phyloP scores from a whole-genome alignment of 2,113 vertebrate genomes.

The Saimiri boliviensis region DNA sequence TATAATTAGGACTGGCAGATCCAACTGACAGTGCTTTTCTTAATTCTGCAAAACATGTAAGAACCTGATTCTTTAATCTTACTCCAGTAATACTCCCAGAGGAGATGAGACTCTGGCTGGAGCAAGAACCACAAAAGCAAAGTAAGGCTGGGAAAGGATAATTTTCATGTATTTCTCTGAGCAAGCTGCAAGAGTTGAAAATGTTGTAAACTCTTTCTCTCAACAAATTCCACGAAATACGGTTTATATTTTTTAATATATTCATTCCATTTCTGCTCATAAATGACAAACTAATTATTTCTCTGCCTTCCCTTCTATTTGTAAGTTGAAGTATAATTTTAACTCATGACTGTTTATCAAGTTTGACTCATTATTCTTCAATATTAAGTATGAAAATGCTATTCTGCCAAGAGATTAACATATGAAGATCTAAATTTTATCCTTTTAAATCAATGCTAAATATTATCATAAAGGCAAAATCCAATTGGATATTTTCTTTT shows the following conservation, averaged over 20 bases:
- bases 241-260: background rate
- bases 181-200: background rate
- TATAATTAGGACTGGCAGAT: conserved; percentile 66
- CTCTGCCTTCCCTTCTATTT: background rate
- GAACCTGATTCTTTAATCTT: conserved; percentile 73
- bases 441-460: background rate
- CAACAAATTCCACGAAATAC: background rate
- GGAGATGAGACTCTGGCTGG: conserved; percentile 17
- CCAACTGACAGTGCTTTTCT: conserved; percentile 58
- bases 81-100: conserved; percentile 56
- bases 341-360: background rate
- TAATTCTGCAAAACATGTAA: conserved; percentile 71
- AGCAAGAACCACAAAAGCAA: conserved; percentile 22
- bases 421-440: background rate
- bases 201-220: background rate
- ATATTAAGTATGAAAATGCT: background rate
- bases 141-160: background rate
- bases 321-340: background rate
- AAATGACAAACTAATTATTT: background rate
- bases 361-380: conserved; percentile 11
- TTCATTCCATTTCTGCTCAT: background rate
- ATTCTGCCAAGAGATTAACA: background rate
- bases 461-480: background rate
- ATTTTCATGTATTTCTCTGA: conserved; percentile 32
- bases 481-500: background rate